Conservation (phyloP, 1,140 invertebrate genomes). For the Akabosia matsudoensis region DNA sequence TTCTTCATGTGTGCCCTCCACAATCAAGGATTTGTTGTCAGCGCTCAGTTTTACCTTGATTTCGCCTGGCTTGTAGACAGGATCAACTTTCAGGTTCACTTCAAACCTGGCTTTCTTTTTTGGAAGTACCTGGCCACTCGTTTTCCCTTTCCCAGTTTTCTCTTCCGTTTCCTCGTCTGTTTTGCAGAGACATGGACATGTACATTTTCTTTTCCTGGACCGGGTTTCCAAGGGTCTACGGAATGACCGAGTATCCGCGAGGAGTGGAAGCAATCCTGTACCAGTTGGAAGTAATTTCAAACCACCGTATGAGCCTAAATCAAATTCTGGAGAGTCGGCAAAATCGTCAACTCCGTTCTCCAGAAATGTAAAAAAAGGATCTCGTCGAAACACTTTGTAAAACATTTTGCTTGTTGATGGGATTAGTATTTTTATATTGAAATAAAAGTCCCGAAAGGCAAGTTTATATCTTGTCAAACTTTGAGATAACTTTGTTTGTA, state of each 20-base stretch:
- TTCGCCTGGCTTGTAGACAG: background rate
- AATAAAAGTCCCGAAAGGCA: too few species aligned
- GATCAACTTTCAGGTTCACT: background rate
- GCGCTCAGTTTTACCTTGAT: background rate
- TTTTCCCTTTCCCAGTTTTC: background rate
- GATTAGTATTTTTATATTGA: background rate
- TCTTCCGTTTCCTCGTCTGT: background rate
- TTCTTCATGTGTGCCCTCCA: background rate
- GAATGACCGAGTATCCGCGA: too few species aligned
- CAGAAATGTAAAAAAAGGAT: background rate
- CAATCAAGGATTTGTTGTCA: background rate
- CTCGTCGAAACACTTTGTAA: background rate
- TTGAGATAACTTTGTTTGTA: too few species aligned
- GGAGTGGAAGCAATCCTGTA: background rate
- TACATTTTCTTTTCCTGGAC: background rate
- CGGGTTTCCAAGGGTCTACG: background rate
- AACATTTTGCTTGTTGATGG: background rate
- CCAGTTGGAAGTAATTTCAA: background rate
- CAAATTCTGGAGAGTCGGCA: background rate
- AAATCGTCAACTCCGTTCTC: background rate
- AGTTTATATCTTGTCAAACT: background rate
- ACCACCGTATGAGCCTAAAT: background rate
- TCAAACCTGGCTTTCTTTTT: background rate
- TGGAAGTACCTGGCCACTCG: background rate
- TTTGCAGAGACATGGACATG: background rate